Evolutionary conservation across 2,797 vertebrate species (phyloP).

Genomic region (Xyrichtys novacula): DNA sequence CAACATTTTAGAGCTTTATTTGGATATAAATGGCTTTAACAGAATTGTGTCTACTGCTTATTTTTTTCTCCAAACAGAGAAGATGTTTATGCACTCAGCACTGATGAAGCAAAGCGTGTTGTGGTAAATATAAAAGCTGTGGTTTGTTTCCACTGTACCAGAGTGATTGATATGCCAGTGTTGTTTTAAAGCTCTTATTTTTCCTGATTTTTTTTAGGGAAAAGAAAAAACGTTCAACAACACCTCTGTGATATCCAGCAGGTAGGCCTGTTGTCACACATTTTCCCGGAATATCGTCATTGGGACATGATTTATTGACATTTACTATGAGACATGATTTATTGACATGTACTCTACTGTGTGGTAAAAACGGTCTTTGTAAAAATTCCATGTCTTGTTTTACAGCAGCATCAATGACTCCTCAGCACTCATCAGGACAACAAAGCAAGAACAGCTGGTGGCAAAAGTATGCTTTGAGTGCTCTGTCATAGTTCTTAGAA

Average conservation of each 20-base stretch:
- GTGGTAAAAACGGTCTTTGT: background rate
- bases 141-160: background rate
- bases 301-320: too few species aligned
- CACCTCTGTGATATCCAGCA: slow-evolving; percentile 58
- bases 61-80: slow-evolving; percentile 77
- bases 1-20: background rate
- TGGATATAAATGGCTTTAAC: slow-evolving; percentile 12
- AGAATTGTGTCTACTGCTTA: slow-evolving; percentile 1
- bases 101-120: slow-evolving; percentile 82
- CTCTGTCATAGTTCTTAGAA: background rate
- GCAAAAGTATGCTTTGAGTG: slow-evolving; percentile 70
- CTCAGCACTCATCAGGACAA: slow-evolving; percentile 30
- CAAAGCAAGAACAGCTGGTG: slow-evolving; percentile 54
- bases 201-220: slow-evolving; percentile 67
- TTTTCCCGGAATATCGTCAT: too few species aligned
- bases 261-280: slow-evolving; percentile 73
- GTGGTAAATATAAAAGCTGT: slow-evolving; percentile 77
- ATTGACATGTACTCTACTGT: too few species aligned
- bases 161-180: background rate
- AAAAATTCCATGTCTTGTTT: too few species aligned
- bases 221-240: slow-evolving; percentile 42
- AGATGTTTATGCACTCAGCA: slow-evolving; percentile 89
- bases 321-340: too few species aligned
- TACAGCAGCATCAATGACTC: slow-evolving; percentile 58
- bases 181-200: slow-evolving; percentile 21